These are phyloP conservation scores for Odontophorus gujanensis DNA, from an alignment of 2,113 vertebrate species.

Conservation along the genomic window DNA sequence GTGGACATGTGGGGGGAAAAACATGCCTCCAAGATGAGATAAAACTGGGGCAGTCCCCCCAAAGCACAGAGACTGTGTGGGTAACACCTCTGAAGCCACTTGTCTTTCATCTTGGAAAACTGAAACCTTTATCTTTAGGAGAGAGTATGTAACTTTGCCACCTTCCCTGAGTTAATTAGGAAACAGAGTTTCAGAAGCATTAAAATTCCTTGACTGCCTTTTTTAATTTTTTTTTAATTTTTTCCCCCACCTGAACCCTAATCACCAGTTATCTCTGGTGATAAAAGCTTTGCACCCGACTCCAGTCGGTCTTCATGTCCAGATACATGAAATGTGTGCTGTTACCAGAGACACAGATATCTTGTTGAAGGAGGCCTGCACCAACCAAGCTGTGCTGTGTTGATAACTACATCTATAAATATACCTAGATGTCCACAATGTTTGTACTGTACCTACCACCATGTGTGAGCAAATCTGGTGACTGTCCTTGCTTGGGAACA, in stretches of 20 bases:
- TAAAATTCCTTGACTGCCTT: neutral
- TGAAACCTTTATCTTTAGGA: neutral
- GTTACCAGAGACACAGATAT: neutral
- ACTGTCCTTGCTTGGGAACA: neutral
- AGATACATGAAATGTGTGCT: neutral
- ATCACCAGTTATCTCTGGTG: neutral
- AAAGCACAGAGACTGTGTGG: neutral
- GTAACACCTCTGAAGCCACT: neutral
- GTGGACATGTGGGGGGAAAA: neutral
- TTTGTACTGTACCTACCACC: neutral
- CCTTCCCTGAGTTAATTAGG: neutral
- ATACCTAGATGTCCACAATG: neutral
- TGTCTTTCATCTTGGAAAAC: neutral
- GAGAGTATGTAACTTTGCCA: neutral
- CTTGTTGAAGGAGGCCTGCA: neutral
- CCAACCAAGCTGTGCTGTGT: neutral
- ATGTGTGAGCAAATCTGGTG: neutral
- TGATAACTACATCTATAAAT: neutral
- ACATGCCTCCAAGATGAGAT: neutral
- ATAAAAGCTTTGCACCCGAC: neutral
- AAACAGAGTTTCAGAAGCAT: neutral
- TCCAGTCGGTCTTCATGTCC: neutral
- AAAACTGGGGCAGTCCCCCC: rapidly evolving
- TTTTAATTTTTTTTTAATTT: neutral
- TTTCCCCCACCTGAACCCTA: neutral